Conservation (phyloP, 2,797 vertebrate genomes). For the Leptoclinus maculatus region DNA sequence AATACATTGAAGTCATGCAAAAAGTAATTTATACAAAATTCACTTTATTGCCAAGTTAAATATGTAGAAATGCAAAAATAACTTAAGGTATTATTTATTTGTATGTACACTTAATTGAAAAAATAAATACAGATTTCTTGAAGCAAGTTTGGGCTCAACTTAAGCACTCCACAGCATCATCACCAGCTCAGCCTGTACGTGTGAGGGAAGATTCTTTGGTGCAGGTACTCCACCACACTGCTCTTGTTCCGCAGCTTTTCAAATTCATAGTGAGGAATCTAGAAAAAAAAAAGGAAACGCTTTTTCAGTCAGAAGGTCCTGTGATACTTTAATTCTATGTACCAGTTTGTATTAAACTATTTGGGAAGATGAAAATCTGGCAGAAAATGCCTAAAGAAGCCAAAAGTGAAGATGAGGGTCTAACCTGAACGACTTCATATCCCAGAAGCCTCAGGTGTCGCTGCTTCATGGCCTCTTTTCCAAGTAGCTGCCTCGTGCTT, state of each 20-base stretch:
- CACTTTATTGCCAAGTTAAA: constrained; percentile 59
- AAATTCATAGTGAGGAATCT: constrained; percentile 93
- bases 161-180: constrained; percentile 25
- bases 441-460: constrained; percentile 91
- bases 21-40: constrained; percentile 40
- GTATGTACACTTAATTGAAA: constrained; percentile 20
- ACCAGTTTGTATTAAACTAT: neutral
- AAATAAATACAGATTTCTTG: constrained; percentile 55
- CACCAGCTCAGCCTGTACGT: constrained; percentile 83
- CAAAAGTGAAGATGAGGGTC: neutral
- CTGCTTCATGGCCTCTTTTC: constrained; percentile 92
- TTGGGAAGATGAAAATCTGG: neutral
- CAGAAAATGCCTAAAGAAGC: neutral
- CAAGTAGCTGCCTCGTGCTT: constrained; percentile 85
- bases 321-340: neutral
- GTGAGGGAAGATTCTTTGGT: constrained; percentile 90
- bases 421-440: constrained; percentile 94
- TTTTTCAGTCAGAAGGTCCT: neutral
- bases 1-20: constrained; percentile 1
- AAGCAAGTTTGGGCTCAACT: neutral
- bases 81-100: constrained; percentile 11
- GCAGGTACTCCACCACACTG: constrained; percentile 89
- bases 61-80: constrained; percentile 11
- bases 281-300: constrained; percentile 24
- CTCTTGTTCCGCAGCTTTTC: constrained; percentile 76